Conservation (phyloP, 2,797 vertebrate species). For the Margarornis squamiger region DNA sequence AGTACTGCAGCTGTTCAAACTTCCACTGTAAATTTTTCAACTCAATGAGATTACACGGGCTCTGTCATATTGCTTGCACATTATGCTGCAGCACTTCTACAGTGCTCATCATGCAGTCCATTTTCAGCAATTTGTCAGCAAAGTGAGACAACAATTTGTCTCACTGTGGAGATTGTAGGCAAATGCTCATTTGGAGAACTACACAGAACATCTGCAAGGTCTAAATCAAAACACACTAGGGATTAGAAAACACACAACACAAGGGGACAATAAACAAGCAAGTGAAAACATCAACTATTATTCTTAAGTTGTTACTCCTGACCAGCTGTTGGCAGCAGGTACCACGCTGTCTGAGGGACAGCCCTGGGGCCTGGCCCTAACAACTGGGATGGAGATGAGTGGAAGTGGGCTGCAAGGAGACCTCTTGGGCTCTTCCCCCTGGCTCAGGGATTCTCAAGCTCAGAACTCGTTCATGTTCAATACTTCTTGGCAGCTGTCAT, state of each 20-base stretch:
- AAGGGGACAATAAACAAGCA: background rate
- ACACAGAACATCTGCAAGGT: background rate
- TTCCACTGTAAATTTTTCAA: background rate
- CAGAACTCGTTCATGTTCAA: background rate
- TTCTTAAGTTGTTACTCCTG: background rate
- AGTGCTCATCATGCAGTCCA: background rate
- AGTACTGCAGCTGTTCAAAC: constrained; percentile 10
- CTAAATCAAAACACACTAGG: background rate
- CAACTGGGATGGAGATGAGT: background rate
- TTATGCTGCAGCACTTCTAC: background rate
- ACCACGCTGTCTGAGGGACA: accelerated
- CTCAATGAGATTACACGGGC: background rate
- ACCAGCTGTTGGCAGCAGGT: background rate
- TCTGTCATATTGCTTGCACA: background rate
- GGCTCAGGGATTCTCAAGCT: background rate
- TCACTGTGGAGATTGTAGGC: background rate
- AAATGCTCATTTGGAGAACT: background rate
- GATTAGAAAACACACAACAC: background rate
- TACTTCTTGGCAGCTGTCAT: accelerated
- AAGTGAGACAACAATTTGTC: background rate
- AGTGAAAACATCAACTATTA: background rate
- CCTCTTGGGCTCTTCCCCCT: background rate
- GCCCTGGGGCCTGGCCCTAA: too few relatives aligned
- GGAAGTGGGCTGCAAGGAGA: accelerated
- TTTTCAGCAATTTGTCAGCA: background rate